Evolutionary conservation across 2,888 invertebrate species (phyloP).

Genomic region (Melanotus villosus): DNA sequence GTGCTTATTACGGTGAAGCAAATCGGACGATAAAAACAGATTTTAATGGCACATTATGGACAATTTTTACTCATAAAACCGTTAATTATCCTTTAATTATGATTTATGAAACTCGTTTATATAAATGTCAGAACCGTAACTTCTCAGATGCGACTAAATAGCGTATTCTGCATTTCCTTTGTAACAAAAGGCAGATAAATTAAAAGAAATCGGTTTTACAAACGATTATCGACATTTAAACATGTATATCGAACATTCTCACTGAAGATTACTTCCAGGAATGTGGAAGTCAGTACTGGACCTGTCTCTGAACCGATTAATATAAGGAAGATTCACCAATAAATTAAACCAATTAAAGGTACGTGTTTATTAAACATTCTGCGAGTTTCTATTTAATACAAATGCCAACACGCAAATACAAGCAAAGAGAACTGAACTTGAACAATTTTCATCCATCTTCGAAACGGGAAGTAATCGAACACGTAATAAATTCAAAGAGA

Average conservation of each 20-base stretch:
- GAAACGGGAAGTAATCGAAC: too few relatives aligned
- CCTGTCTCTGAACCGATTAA: not conserved
- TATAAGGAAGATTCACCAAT: not conserved
- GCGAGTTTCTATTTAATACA: not conserved
- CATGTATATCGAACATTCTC: not conserved
- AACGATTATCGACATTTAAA: not conserved
- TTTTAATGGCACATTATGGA: not conserved
- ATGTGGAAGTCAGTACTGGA: not conserved
- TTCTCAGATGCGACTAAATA: too few relatives aligned
- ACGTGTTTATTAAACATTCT: not conserved
- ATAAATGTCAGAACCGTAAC: not conserved
- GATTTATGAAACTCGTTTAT: constrained; percentile 2
- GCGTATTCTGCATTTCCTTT: too few relatives aligned
- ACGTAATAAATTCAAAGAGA: too few relatives aligned
- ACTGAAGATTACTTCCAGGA: not conserved
- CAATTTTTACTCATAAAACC: not conserved
- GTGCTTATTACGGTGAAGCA: too few relatives aligned
- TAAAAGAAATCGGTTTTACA: not conserved
- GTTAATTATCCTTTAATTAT: not conserved
- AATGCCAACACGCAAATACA: not conserved
- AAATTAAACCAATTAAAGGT: not conserved
- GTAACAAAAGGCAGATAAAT: too few relatives aligned
- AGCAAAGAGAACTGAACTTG: not conserved
- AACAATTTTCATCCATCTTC: not conserved
- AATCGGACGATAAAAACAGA: not conserved